phyloP scores from a whole-genome alignment of 2,888 invertebrate species.

The Stegana nigrithorax region DNA sequence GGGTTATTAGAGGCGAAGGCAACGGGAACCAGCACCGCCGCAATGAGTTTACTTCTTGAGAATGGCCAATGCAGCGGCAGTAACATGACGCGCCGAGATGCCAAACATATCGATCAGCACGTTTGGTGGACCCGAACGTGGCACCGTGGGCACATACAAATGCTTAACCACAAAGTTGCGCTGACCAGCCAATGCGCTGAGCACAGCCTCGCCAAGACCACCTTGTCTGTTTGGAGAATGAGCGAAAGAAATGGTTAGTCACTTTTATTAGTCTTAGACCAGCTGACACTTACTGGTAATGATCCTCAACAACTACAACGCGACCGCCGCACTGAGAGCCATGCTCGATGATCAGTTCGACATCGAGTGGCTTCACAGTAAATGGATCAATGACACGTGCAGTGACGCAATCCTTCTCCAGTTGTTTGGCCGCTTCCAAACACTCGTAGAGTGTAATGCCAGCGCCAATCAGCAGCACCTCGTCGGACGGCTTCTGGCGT shows the following conservation, averaged over 20 bases:
- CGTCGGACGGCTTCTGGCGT: constrained; percentile 80
- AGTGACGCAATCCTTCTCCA: constrained; percentile 78
- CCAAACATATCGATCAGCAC: constrained; percentile 90
- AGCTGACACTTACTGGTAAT: constrained; percentile 84
- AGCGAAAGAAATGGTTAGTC: constrained; percentile 12
- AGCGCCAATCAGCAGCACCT: constrained; percentile 89
- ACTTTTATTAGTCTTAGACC: background rate
- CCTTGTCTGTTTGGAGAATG: constrained; percentile 72
- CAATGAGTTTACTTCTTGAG: constrained; percentile 69
- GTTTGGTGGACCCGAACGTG: constrained; percentile 91
- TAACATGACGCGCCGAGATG: constrained; percentile 85
- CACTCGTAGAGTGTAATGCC: constrained; percentile 96
- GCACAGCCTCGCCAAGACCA: constrained; percentile 95
- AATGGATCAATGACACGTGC: constrained; percentile 94
- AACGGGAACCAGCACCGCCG: background rate
- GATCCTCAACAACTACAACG: constrained; percentile 95
- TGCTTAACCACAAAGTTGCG: constrained; percentile 80
- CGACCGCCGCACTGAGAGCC: constrained; percentile 84
- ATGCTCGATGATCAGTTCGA: constrained; percentile 78
- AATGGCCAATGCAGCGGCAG: constrained; percentile 76
- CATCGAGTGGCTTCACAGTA: constrained; percentile 95
- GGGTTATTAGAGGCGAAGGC: background rate
- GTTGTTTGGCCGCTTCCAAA: constrained; percentile 81
- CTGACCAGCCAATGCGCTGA: constrained; percentile 81
- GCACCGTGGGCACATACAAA: constrained; percentile 84